These are phyloP conservation scores for Glossosoma conforme DNA, from an alignment of 1,140 invertebrate species.

Conservation along the genomic window DNA sequence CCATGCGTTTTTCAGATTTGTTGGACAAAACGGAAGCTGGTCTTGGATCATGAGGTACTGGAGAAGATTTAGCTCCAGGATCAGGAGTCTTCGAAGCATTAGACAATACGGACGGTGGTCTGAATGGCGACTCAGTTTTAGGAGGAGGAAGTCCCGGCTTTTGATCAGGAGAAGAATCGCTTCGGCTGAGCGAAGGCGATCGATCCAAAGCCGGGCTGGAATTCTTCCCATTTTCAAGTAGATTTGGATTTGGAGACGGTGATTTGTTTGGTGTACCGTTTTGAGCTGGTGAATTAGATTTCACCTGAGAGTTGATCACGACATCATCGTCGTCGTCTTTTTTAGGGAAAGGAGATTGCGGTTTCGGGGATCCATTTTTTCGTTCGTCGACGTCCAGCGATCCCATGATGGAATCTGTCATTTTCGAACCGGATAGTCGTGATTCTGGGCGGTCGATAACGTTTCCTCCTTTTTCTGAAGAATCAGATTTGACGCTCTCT, in stretches of 20 bases:
- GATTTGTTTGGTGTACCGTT: slow-evolving; percentile 23
- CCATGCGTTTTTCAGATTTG: slow-evolving; percentile 18
- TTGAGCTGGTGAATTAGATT: slow-evolving; percentile 10
- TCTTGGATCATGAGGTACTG: neutral
- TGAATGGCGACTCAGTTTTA: slow-evolving; percentile 17
- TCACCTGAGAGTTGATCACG: slow-evolving; percentile 32
- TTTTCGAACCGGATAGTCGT: slow-evolving; percentile 43
- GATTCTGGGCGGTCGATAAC: slow-evolving; percentile 43
- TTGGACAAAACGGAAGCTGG: slow-evolving; percentile 19
- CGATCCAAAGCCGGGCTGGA: slow-evolving; percentile 37
- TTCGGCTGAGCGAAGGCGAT: slow-evolving; percentile 47
- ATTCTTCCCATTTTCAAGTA: slow-evolving; percentile 19
- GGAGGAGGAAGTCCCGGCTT: slow-evolving; percentile 10
- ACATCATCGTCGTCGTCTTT: slow-evolving; percentile 45
- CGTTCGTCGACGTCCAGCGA: slow-evolving; percentile 35
- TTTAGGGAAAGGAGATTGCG: slow-evolving; percentile 23
- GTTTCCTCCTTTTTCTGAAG: slow-evolving; percentile 38
- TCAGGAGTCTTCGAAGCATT: slow-evolving; percentile 27
- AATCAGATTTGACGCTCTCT: slow-evolving; percentile 42
- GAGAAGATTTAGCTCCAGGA: slow-evolving; percentile 1
- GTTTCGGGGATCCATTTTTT: slow-evolving; percentile 20
- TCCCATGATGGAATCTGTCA: slow-evolving; percentile 49
- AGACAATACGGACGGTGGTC: slow-evolving; percentile 23
- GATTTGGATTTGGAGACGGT: slow-evolving; percentile 17
- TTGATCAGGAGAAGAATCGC: slow-evolving; percentile 46